These are phyloP conservation scores for Lasioglossum oenotherae DNA, from an alignment of 2,888 invertebrate species.

Conservation along the genomic window DNA sequence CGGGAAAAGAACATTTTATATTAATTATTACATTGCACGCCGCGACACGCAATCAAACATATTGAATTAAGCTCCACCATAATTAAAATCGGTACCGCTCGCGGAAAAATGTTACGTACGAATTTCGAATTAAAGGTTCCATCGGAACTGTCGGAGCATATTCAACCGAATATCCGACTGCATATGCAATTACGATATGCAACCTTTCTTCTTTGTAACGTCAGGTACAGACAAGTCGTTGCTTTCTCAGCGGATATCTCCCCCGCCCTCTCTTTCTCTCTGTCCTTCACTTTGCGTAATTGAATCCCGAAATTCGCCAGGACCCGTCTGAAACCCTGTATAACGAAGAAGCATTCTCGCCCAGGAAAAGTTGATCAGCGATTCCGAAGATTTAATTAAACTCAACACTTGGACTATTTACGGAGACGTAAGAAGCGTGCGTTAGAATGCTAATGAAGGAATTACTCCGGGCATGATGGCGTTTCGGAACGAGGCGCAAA, in stretches of 20 bases:
- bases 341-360: neutral
- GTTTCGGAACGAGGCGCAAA: conserved; percentile 9
- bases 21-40: neutral
- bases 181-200: neutral
- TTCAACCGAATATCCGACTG: no score
- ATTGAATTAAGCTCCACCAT: neutral
- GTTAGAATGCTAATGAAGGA: neutral
- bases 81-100: neutral
- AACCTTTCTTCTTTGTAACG: no score
- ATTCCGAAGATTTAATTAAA: conserved; percentile 26
- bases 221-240: neutral
- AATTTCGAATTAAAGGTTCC: neutral
- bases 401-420: conserved; percentile 10
- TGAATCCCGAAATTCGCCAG: conserved; percentile 14
- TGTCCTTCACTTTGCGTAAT: conserved; percentile 4
- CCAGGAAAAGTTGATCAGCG: conserved; percentile 13
- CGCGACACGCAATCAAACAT: conserved; percentile 3
- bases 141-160: no score
- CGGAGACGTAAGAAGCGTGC: conserved; percentile 10
- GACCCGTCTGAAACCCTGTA: neutral
- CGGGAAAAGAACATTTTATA: neutral
- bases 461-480: neutral
- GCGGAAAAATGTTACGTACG: neutral
- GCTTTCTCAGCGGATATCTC: neutral
- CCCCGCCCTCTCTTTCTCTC: neutral